Evolutionary conservation across 2,888 invertebrate species (phyloP).

Genomic region (Drosophila peninsularis): DNA sequence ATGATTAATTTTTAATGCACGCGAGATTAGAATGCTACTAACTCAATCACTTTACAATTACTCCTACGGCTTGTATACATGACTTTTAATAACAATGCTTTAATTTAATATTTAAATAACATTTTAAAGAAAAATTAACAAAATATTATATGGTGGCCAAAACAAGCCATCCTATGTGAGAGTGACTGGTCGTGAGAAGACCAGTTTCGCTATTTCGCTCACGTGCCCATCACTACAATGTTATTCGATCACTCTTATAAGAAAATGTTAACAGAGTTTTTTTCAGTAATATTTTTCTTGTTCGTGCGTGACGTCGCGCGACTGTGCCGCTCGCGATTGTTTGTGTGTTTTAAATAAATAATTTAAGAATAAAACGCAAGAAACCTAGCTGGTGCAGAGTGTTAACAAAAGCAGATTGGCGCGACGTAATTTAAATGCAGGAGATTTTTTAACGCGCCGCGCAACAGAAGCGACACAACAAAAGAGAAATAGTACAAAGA

Average conservation of each 20-base stretch:
- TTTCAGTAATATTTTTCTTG: constrained; percentile 51
- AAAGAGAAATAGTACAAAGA: constrained; percentile 57
- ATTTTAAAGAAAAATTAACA: not conserved
- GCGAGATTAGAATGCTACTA: not conserved
- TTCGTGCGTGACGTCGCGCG: constrained; percentile 54
- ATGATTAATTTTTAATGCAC: not conserved
- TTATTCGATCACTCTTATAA: constrained; percentile 42
- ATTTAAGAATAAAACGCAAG: constrained; percentile 53
- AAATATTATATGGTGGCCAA: not conserved
- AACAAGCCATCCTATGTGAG: not conserved
- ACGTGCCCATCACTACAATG: constrained; percentile 29
- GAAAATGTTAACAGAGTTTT: constrained; percentile 39
- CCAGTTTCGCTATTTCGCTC: not conserved
- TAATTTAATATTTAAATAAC: not conserved
- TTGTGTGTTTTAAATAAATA: constrained; percentile 58
- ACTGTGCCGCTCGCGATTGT: constrained; percentile 42
- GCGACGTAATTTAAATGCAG: constrained; percentile 40
- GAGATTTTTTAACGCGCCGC: constrained; percentile 20
- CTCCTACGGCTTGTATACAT: not conserved
- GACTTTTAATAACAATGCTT: not conserved
- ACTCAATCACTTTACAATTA: not conserved
- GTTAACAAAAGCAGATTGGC: constrained; percentile 27
- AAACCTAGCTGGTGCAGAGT: constrained; percentile 42
- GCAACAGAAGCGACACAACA: constrained; percentile 38
- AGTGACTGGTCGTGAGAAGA: not conserved